Evolutionary conservation across 92 coral and sea anemone species (phyloP).

Genomic region (Anthopleura xanthogrammica): DNA sequence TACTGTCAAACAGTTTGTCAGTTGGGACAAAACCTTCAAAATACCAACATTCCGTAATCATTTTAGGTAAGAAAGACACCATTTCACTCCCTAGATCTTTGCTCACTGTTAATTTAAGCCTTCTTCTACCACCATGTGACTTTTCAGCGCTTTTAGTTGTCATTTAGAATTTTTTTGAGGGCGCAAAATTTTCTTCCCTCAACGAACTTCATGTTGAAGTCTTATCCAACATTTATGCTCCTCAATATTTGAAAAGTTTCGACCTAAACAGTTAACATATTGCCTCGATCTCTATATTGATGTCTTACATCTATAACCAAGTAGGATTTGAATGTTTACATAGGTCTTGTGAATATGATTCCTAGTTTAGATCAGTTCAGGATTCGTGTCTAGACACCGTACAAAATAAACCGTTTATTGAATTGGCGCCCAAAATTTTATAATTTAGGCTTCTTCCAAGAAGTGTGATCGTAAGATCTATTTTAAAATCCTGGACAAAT

Average conservation of each 20-base stretch:
- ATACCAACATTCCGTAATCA: neutral
- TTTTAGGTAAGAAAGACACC: neutral
- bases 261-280: neutral
- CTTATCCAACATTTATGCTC: neutral
- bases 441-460: neutral
- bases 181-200: neutral
- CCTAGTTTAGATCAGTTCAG: neutral
- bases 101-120: neutral
- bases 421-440: neutral
- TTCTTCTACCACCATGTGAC: neutral
- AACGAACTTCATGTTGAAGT: neutral
- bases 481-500: too few relatives aligned
- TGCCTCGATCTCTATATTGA: neutral
- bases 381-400: neutral
- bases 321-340: neutral
- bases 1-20: slow-evolving; percentile 10
- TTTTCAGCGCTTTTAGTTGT: neutral
- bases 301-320: neutral
- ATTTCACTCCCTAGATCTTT: neutral
- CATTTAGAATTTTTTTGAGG: neutral
- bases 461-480: neutral
- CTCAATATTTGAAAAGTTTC: neutral
- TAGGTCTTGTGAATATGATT: neutral
- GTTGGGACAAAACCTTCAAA: neutral
- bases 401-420: slow-evolving; percentile 3